phyloP scores from a whole-genome alignment of 2,113 vertebrate genomes.

The Prunella himalayana region DNA sequence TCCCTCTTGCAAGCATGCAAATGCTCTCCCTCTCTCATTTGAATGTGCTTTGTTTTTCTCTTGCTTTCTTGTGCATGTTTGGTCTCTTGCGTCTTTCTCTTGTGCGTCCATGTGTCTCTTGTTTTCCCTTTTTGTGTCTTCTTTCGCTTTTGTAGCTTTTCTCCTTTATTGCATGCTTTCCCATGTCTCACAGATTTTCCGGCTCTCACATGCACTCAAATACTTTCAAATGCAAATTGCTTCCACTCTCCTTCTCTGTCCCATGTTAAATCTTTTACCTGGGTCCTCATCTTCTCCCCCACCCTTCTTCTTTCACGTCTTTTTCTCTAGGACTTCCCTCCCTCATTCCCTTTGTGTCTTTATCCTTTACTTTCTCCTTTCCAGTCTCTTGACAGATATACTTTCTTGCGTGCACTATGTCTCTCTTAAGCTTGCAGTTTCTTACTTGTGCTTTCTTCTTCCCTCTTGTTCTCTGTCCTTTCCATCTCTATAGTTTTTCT shows the following conservation, averaged over 20 bases:
- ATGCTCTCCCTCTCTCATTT: neutral
- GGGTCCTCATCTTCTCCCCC: neutral
- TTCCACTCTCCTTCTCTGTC: neutral
- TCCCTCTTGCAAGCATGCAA: neutral
- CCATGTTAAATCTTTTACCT: neutral
- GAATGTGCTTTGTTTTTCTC: neutral
- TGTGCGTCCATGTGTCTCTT: neutral
- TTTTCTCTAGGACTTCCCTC: neutral
- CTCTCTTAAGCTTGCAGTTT: neutral
- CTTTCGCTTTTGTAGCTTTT: neutral
- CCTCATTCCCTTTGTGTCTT: neutral
- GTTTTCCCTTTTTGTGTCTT: neutral
- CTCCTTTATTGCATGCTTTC: neutral
- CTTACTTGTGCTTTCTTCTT: neutral
- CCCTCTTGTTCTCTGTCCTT: neutral
- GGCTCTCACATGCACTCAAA: neutral
- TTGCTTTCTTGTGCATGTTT: neutral
- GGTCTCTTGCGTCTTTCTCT: neutral
- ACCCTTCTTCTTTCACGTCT: neutral
- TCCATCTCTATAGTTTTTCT: neutral
- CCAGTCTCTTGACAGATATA: neutral
- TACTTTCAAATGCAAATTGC: neutral
- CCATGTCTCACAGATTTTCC: neutral
- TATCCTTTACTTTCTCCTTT: neutral
- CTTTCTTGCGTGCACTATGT: neutral